Conservation (phyloP, 1,140 invertebrate species). For the Muscidifurax raptorellus region DNA sequence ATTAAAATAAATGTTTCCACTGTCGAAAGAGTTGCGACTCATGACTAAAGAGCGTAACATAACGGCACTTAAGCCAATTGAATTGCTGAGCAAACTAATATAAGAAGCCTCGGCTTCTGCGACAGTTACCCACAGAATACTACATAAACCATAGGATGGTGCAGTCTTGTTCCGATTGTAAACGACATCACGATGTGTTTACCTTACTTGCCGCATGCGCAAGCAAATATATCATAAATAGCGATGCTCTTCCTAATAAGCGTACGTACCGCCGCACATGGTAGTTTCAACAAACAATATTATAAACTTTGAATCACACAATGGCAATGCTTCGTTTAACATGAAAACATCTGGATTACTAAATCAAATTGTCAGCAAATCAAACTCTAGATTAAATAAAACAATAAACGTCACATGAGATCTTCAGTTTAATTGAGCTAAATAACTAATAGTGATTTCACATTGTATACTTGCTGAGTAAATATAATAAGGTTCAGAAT, state of each 20-base stretch:
- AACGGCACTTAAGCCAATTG: constrained; percentile 61
- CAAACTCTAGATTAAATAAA: too few relatives aligned
- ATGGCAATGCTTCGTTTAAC: background rate
- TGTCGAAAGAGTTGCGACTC: constrained; percentile 2
- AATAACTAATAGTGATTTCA: too few relatives aligned
- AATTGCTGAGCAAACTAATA: constrained; percentile 60
- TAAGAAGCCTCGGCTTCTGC: constrained; percentile 26
- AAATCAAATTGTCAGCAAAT: background rate
- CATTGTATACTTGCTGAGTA: too few relatives aligned
- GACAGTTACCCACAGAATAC: background rate
- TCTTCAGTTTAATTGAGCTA: too few relatives aligned
- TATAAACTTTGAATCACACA: background rate
- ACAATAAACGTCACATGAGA: too few relatives aligned
- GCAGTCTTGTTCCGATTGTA: background rate
- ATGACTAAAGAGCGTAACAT: constrained; percentile 23
- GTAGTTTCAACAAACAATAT: background rate
- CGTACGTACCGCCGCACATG: background rate
- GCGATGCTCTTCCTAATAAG: background rate
- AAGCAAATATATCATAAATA: background rate
- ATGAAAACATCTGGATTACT: background rate
- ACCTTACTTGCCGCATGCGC: background rate
- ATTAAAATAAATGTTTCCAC: constrained; percentile 42
- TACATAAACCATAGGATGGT: background rate
- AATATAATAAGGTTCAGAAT: too few relatives aligned
- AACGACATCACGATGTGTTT: background rate